Evolutionary conservation across 2,113 vertebrate genomes (phyloP).

Genomic region (Symphodus melops): DNA sequence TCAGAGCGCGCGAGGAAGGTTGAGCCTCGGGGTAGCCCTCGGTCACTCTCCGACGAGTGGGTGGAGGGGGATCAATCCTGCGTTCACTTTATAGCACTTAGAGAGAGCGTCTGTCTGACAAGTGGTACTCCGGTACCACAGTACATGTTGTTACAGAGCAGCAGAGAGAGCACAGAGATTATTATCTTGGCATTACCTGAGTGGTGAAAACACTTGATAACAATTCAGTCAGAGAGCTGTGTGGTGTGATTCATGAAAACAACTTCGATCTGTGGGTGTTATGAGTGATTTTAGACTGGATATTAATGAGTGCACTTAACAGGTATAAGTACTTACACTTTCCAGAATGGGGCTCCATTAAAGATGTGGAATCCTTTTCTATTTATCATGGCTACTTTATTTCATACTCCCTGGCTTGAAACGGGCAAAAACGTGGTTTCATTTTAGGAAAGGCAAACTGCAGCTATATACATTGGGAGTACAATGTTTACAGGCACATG

Average conservation of each 20-base stretch:
- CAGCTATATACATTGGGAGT: constrained; percentile 29
- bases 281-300: constrained; percentile 62
- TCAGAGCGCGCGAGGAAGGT: constrained; percentile 43
- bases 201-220: constrained; percentile 65
- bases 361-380: neutral
- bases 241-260: constrained; percentile 43
- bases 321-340: constrained; percentile 40
- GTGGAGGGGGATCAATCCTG: constrained; percentile 55
- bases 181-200: constrained; percentile 65
- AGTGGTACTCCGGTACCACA: constrained; percentile 49
- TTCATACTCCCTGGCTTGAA: neutral
- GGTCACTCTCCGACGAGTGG: constrained; percentile 59
- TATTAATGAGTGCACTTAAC: constrained; percentile 63
- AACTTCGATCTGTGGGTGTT: constrained; percentile 54
- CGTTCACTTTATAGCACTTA: constrained; percentile 47
- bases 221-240: constrained; percentile 53
- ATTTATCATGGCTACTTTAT: constrained; percentile 12
- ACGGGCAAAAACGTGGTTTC: constrained; percentile 16
- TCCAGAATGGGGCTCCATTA: constrained; percentile 26
- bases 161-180: constrained; percentile 53
- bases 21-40: constrained; percentile 51
- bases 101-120: constrained; percentile 51
- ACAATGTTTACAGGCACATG: constrained; percentile 62
- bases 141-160: constrained; percentile 70
- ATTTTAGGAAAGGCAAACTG: constrained; percentile 22